These are phyloP conservation scores for Papilio protenor DNA, from an alignment of 2,888 invertebrate species.

Conservation along the genomic window DNA sequence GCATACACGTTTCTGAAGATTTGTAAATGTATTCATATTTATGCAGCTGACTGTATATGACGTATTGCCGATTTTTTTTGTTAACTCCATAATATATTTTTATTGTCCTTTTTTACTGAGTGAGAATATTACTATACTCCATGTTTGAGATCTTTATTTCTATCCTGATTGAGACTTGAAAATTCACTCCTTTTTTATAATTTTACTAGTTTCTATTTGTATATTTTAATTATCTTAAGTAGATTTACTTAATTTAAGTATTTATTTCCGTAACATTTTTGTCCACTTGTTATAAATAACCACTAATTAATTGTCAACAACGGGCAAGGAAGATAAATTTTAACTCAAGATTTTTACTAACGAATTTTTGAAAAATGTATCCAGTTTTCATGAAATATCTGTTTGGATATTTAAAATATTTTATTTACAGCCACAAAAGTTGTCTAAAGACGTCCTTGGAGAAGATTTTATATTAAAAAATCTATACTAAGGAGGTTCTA, in stretches of 20 bases:
- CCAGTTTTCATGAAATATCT: background rate
- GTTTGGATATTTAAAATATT: background rate
- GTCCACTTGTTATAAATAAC: constrained; percentile 26
- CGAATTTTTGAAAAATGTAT: constrained; percentile 15
- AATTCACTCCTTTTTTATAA: background rate
- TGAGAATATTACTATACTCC: too few species aligned
- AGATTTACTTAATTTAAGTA: background rate
- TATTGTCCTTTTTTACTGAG: too few species aligned
- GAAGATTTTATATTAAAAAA: too few species aligned
- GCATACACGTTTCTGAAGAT: too few species aligned
- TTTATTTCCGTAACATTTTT: background rate
- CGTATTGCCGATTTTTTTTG: too few species aligned
- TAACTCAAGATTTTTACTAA: constrained; percentile 7
- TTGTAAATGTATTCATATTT: too few species aligned
- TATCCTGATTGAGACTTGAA: background rate
- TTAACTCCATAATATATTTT: too few species aligned
- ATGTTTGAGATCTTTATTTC: background rate
- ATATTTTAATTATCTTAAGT: background rate
- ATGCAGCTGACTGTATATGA: too few species aligned
- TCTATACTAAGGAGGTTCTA: too few species aligned
- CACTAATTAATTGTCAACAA: constrained; percentile 36
- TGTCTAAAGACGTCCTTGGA: background rate
- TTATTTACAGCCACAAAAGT: background rate
- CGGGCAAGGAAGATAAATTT: constrained; percentile 21
- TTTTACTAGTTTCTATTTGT: background rate